Evolutionary conservation across 2,113 vertebrate species (phyloP), one percentile per base, ranked within the genome.

Genomic region (Lathamus discolor): DNA sequence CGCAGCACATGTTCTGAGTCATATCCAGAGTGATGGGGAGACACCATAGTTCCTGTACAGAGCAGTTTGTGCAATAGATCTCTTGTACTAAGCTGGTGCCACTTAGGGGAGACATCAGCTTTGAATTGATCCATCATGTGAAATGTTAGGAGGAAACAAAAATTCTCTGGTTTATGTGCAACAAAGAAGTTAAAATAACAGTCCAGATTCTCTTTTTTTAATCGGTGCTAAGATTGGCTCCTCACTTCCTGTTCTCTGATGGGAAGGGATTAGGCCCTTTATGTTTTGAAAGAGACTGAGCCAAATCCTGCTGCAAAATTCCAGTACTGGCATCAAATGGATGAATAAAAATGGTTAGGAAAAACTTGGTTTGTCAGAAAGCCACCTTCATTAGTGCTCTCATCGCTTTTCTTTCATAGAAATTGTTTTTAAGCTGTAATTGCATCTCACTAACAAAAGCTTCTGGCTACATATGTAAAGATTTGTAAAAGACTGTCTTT

Each of bases 391-490:
- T 94, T 73, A 94, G 62, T 44, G 57, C 62, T 80, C 67, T 86
- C 28, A 2, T 90, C 68, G 75, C 75, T 90, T 82, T 85, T 90
- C 68, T 86, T 27, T 79, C 70, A 75, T 4, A 86, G n/a, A 62
- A 87, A 72, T 87, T 89, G 84, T 64, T 92, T 88, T 92, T 82
- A 76, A 75, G 55, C 80, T 91, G 24, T 93, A 96, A 95, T 86
- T 93, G 69, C n/a, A 75, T 68, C 76, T 91, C 44, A 17, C 48
- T 83, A 61, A 92, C 90, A 93, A 89, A 96, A 92, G 90, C 88
- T 88, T 57, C 95, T 97, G 95, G 92, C 90, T 90, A 37, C 61
- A 27, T 76, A 68, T 88, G 66, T 90, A 94, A 92, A 90, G 95
- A 83, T 83, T 92, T 86, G 66, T 84, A 41, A 86, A 96, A 92